phyloP scores from a whole-genome alignment of 2,888 invertebrate genomes.

The Athetis lepigone region DNA sequence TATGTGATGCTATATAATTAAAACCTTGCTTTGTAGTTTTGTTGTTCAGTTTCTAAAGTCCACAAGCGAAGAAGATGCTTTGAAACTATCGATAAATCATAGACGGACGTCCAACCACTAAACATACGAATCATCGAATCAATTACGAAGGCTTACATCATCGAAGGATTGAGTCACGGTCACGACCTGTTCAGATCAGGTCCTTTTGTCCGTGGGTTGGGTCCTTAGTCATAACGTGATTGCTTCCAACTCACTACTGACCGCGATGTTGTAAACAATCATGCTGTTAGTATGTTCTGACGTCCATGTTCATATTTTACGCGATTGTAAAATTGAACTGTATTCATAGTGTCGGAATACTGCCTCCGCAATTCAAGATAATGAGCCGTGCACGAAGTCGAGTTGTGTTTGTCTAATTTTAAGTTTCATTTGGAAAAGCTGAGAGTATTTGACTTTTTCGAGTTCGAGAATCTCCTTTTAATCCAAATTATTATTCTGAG shows the following conservation, averaged over 20 bases:
- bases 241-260: slow-evolving; percentile 78
- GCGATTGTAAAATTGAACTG: slow-evolving; percentile 60
- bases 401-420: slow-evolving; percentile 27
- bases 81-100: slow-evolving; percentile 67
- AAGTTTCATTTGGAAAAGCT: slow-evolving; percentile 4
- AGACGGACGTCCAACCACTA: slow-evolving; percentile 69
- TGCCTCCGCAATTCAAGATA: slow-evolving; percentile 65
- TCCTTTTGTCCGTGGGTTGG: slow-evolving; percentile 83
- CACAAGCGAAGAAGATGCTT: not conserved
- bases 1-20: too few relatives aligned
- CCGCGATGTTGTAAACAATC: slow-evolving; percentile 79
- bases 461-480: not conserved
- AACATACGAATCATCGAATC: slow-evolving; percentile 82
- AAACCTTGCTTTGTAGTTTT: too few relatives aligned
- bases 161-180: slow-evolving; percentile 87
- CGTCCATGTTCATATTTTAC: slow-evolving; percentile 68
- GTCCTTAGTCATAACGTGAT: slow-evolving; percentile 84
- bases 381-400: slow-evolving; percentile 47
- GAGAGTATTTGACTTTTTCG: not conserved
- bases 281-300: slow-evolving; percentile 69
- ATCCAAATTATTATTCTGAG: too few relatives aligned
- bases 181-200: slow-evolving; percentile 78
- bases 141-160: slow-evolving; percentile 87
- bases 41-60: not conserved
- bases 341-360: slow-evolving; percentile 49